A percentile compares a stretch with the other conserved stretches of the same genome.
phyloP scores from a whole-genome alignment of 2,113 vertebrate species.

The Herpetotheres cachinnans region DNA sequence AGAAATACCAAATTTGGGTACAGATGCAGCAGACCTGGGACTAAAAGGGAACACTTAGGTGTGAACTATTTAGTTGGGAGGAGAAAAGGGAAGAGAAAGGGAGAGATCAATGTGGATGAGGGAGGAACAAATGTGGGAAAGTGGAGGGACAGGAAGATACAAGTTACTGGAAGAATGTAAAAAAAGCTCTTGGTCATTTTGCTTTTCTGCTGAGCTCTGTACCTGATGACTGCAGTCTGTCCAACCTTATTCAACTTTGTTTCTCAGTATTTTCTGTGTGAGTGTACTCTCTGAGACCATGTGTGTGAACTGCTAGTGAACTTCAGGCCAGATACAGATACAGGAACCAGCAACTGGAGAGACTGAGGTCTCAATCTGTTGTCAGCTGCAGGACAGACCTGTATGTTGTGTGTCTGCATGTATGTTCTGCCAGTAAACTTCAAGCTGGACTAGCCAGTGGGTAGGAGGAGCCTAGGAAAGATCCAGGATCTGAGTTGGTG shows the following conservation, averaged over 20 bases:
- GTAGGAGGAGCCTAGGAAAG: neutral
- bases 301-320: neutral
- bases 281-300: neutral
- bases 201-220: neutral
- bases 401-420: neutral
- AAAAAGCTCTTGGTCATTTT: neutral
- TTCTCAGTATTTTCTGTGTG: neutral
- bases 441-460: neutral
- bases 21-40: neutral
- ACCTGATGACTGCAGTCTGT: neutral
- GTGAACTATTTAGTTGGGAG: neutral
- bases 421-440: neutral
- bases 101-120: neutral
- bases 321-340: neutral
- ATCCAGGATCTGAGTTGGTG: neutral
- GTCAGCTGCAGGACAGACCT: neutral
- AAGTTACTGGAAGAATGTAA: neutral
- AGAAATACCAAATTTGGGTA: neutral
- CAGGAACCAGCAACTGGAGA: neutral
- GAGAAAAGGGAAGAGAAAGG: neutral
- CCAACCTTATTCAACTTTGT: neutral
- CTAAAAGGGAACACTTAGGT: neutral
- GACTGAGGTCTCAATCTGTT: neutral
- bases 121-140: neutral
- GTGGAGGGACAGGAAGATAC: neutral